Evolutionary conservation across 2,888 invertebrate genomes (phyloP).

Genomic region (Tryphoninae sp.): DNA sequence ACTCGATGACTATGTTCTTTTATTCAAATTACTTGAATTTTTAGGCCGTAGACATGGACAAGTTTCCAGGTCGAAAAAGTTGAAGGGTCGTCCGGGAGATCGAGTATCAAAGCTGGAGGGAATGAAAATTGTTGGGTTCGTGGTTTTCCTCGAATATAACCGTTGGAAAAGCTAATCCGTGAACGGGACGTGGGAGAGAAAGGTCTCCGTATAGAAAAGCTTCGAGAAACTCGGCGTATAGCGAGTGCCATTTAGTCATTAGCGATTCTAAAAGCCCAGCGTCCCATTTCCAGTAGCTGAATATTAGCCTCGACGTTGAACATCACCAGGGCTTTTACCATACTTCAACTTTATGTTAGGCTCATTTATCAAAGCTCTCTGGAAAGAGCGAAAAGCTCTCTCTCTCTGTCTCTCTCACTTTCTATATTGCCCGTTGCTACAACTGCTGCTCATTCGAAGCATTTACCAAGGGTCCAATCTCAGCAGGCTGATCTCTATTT

Average conservation of each 20-base stretch:
- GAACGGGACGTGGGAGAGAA: constrained; percentile 48
- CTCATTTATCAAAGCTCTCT: constrained; percentile 78
- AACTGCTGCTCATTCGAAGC: constrained; percentile 40
- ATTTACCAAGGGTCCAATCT: constrained; percentile 16
- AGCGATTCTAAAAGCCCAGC: constrained; percentile 78
- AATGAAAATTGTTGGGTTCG: constrained; percentile 54
- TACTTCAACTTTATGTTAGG: constrained; percentile 78
- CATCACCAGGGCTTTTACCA: constrained; percentile 76
- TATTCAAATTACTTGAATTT: background rate
- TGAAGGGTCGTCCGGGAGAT: constrained; percentile 3
- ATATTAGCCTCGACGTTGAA: constrained; percentile 74
- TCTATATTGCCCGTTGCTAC: constrained; percentile 4
- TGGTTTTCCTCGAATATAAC: constrained; percentile 54
- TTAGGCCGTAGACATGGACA: background rate
- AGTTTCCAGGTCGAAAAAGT: background rate
- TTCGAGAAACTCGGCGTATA: constrained; percentile 57
- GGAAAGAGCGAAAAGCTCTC: constrained; percentile 50
- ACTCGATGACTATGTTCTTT: background rate
- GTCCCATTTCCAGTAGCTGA: constrained; percentile 67
- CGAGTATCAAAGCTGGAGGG: constrained; percentile 20
- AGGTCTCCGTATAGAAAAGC: constrained; percentile 62
- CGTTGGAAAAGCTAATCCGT: constrained; percentile 66
- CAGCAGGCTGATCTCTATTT: constrained; percentile 16
- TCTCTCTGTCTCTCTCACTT: background rate
- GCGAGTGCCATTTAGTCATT: constrained; percentile 79